Evolutionary conservation across 1,140 invertebrate species (phyloP).

Genomic region (Diabrotica undecimpunctata): DNA sequence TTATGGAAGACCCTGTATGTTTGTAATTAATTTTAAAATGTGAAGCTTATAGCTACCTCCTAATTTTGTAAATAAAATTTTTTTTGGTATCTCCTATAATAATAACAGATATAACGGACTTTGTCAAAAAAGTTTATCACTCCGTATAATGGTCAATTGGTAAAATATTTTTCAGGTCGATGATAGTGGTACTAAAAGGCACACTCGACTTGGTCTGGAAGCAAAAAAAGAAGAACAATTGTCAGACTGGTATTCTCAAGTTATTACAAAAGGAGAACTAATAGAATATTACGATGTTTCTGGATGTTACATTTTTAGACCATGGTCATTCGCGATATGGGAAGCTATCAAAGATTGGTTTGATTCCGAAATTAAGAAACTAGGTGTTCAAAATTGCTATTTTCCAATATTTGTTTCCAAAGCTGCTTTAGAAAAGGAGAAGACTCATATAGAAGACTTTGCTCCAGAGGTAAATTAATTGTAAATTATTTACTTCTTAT

Average conservation of each 20-base stretch:
- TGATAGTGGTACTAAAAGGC: conserved; percentile 66
- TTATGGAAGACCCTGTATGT: too few relatives aligned
- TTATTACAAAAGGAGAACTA: conserved; percentile 96
- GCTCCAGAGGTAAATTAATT: conserved; percentile 77
- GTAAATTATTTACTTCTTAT: not conserved
- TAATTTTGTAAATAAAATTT: too few relatives aligned
- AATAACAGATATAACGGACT: too few relatives aligned
- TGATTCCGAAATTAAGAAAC: conserved; percentile 82
- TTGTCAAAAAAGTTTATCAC: too few relatives aligned
- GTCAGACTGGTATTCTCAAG: conserved; percentile 97
- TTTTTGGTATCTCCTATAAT: too few relatives aligned
- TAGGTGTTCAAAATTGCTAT: conserved; percentile 96
- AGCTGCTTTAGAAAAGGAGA: conserved; percentile 89
- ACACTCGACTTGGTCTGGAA: conserved; percentile 90
- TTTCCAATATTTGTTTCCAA: conserved; percentile 98
- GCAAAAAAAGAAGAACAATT: conserved; percentile 90
- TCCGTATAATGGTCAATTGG: too few relatives aligned
- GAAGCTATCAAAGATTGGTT: conserved; percentile 88
- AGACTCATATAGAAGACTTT: conserved; percentile 96
- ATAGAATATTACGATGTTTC: conserved; percentile 99
- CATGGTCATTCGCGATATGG: conserved; percentile 98
- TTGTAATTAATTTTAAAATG: too few relatives aligned
- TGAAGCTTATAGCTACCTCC: too few relatives aligned
- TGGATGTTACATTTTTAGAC: conserved; percentile 96
- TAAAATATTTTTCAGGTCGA: conserved; percentile 48